Evolutionary conservation across 2,113 vertebrate genomes (phyloP).

Genomic region (Glareola pratincola): DNA sequence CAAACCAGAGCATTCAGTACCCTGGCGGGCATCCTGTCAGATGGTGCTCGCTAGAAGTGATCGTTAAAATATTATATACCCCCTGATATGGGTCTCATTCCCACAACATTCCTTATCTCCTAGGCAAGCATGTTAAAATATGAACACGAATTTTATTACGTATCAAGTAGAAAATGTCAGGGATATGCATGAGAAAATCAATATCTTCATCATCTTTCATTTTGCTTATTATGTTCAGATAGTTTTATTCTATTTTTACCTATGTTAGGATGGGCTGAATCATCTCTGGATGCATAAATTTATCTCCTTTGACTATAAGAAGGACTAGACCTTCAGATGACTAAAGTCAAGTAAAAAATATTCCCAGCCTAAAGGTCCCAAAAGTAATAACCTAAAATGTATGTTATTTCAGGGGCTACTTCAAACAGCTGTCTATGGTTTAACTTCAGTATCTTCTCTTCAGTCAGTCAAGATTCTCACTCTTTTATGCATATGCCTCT

Average conservation of each 20-base stretch:
- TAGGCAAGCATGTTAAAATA: background rate
- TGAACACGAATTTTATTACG: background rate
- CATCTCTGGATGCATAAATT: background rate
- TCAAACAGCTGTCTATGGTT: background rate
- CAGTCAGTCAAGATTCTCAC: background rate
- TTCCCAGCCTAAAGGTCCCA: background rate
- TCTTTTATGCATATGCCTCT: background rate
- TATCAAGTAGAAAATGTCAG: background rate
- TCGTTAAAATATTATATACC: background rate
- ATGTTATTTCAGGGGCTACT: background rate
- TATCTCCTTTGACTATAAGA: background rate
- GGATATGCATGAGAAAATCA: background rate
- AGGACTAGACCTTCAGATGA: background rate
- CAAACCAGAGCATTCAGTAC: background rate
- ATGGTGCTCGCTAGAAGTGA: background rate
- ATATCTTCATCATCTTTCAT: background rate
- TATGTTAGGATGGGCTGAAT: background rate
- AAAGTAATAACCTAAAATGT: background rate
- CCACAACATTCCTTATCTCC: background rate
- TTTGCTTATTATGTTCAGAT: background rate
- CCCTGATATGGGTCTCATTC: background rate
- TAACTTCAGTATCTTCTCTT: background rate
- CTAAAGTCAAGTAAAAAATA: background rate
- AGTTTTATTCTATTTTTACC: background rate
- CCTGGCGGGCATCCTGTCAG: background rate